Evolutionary conservation across 2,888 invertebrate genomes (phyloP).

Genomic region (Rhopalosiphum nymphaeae): DNA sequence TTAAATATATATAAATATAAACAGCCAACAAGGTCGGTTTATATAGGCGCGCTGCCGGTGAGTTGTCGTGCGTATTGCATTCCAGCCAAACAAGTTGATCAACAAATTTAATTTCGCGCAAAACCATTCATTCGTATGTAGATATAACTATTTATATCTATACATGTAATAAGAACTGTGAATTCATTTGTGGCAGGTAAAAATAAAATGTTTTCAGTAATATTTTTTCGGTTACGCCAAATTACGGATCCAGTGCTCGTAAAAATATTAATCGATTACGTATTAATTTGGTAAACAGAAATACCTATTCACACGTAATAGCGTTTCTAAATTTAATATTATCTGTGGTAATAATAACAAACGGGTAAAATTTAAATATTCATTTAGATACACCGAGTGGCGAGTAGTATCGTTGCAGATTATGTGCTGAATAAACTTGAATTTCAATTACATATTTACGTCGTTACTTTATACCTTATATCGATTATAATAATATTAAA

Average conservation of each 20-base stretch:
- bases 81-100: constrained; percentile 38
- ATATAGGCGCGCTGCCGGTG: neutral
- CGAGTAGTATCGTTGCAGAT: neutral
- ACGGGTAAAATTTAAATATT: neutral
- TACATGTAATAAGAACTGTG: neutral
- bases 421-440: neutral
- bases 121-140: neutral
- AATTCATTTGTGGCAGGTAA: neutral
- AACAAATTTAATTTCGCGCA: constrained; percentile 13
- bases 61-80: neutral
- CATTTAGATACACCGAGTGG: neutral
- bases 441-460: neutral
- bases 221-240: neutral
- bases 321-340: neutral
- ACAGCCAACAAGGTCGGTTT: constrained; percentile 12
- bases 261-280: neutral
- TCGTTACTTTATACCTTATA: neutral
- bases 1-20: neutral
- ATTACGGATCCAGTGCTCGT: neutral
- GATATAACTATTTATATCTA: neutral
- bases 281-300: neutral
- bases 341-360: neutral
- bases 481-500: neutral
- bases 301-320: neutral
- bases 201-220: neutral